Evolutionary conservation across 2,888 invertebrate species (phyloP).

Genomic region (Escarpia spicata): DNA sequence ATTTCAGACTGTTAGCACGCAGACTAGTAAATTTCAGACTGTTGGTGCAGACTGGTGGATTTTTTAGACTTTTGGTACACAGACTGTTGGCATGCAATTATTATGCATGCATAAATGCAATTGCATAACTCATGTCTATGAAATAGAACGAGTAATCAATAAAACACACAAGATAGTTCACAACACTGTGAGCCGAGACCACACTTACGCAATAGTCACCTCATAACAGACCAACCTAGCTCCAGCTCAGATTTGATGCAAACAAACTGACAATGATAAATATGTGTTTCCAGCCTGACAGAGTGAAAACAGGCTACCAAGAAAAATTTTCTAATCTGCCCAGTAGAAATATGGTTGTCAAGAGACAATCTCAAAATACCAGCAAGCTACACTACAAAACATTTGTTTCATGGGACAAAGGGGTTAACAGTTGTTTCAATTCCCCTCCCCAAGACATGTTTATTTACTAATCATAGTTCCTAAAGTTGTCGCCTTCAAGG

Average conservation of each 20-base stretch:
- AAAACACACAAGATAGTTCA: background rate
- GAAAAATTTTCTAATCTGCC: background rate
- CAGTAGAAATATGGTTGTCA: background rate
- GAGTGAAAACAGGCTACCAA: background rate
- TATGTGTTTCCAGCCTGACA: background rate
- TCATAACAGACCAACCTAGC: background rate
- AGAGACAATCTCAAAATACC: background rate
- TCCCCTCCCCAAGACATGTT: background rate
- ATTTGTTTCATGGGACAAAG: background rate
- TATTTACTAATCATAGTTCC: background rate
- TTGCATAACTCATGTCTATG: too few relatives aligned
- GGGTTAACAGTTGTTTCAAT: background rate
- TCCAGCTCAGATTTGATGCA: background rate
- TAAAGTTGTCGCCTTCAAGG: background rate
- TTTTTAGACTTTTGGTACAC: too few relatives aligned
- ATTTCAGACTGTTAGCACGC: background rate
- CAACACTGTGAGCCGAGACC: background rate
- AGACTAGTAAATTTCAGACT: background rate
- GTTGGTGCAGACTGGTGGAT: too few relatives aligned
- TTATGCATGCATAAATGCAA: too few relatives aligned
- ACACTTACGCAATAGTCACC: background rate
- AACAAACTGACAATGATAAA: background rate
- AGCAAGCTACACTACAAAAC: background rate
- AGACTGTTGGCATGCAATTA: too few relatives aligned
- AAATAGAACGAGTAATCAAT: background rate